Evolutionary conservation across 1,140 invertebrate genomes (phyloP), one percentile per base, ranked within the genome.

Genomic region (Wiebesia pumilae): DNA sequence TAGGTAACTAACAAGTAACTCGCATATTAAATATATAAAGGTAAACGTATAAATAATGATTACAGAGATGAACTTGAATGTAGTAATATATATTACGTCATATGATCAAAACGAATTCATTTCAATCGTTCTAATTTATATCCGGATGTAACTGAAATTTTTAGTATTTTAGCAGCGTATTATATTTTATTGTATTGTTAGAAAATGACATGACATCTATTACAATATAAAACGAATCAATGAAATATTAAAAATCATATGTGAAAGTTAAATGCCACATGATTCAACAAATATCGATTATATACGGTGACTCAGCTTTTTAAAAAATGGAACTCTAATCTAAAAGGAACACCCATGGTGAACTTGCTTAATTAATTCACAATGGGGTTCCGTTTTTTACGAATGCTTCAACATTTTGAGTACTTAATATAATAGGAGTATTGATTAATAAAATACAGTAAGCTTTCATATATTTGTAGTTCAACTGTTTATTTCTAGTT

Each of bases 341-440:
- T 38, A 33, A 12, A 38, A 38, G 33, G 85, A 86, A 67, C 80
- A 86, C 81, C 79, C 73, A 78, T 80, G 14, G 73, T 79, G 47
- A 62, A 83, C 24, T 40, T 86, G 81, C 27, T 77, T 78, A 83
- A 83, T 86, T 82, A 86, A 86, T 82, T 86, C 79, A 82, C 85
- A 77, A 82, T 82, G 71, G 79, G 62, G 62, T 86, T 86, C n/a
- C 58, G 12, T 79, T 79, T 84, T 84, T 12, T 38, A 83, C 71
- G 51, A 38, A 77, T 82, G 40, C 30, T 67, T 86, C 35, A 19
- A 82, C 21, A 75, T 77, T 40, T 82, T 82, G 85, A 86, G 80
- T 86, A 75, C 80, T 86, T 51, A 86, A 82, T 86, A 82, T 80
- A 86, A 77, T 21, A 47, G 54, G 54, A 43, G 14, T 67, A 77